Evolutionary conservation across 1,140 invertebrate species (phyloP).

Genomic region (Drosophila asahinai): DNA sequence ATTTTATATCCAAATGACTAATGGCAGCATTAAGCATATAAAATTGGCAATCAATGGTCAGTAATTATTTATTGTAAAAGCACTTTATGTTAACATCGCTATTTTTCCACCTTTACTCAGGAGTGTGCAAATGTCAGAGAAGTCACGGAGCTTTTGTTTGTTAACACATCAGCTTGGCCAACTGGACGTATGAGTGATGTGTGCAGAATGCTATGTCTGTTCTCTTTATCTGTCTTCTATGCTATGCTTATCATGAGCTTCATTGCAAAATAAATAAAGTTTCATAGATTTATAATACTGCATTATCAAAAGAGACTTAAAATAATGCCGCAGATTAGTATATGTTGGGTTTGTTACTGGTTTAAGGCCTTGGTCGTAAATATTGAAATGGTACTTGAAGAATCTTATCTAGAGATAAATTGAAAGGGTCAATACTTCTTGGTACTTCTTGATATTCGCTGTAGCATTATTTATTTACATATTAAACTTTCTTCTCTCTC

Average conservation of each 20-base stretch:
- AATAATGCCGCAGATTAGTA: background rate
- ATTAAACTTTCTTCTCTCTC: too few species aligned
- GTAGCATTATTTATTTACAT: too few species aligned
- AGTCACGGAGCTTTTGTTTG: slow-evolving; percentile 22
- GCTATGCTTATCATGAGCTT: slow-evolving; percentile 10
- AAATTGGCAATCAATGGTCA: slow-evolving; percentile 9
- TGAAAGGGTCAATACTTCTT: background rate
- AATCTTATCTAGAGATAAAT: background rate
- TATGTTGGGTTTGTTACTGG: background rate
- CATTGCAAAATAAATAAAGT: slow-evolving; percentile 23
- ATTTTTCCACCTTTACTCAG: slow-evolving; percentile 6
- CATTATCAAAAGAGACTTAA: background rate
- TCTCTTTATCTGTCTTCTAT: slow-evolving; percentile 22
- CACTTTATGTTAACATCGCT: background rate
- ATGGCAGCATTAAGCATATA: slow-evolving; percentile 6
- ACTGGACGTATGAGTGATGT: slow-evolving; percentile 52
- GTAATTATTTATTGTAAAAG: slow-evolving; percentile 18
- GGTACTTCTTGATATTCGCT: background rate
- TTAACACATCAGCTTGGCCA: slow-evolving; percentile 28
- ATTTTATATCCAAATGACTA: slow-evolving; percentile 4
- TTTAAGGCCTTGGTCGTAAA: background rate
- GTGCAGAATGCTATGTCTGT: background rate
- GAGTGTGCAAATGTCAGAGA: slow-evolving; percentile 27
- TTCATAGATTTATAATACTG: slow-evolving; percentile 4
- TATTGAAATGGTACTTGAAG: background rate